Conservation (phyloP, 2,797 vertebrate genomes). For the Hipposideros larvatus region DNA sequence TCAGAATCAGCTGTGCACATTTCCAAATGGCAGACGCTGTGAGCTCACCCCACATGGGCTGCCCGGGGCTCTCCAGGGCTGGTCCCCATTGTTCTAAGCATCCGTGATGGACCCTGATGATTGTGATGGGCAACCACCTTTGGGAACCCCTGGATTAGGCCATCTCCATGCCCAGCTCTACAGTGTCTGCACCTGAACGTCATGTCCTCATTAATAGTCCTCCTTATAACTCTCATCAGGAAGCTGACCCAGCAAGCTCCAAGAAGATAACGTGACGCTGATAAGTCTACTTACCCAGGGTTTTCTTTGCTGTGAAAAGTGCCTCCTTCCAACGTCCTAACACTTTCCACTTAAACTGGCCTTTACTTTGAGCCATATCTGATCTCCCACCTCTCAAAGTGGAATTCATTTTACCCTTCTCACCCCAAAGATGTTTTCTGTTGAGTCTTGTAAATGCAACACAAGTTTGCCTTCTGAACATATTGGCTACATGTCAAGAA, state of each 20-base stretch:
- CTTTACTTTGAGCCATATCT: neutral
- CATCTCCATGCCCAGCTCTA: neutral
- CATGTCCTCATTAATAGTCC: neutral
- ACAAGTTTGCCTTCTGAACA: neutral
- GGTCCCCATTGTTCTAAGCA: too few species aligned
- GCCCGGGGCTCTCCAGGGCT: neutral
- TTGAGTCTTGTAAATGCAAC: neutral
- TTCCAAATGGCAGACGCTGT: neutral
- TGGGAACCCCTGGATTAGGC: neutral
- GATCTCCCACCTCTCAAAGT: neutral
- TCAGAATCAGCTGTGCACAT: neutral
- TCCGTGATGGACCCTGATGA: neutral
- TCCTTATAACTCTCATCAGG: neutral
- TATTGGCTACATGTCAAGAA: neutral
- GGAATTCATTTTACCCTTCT: neutral
- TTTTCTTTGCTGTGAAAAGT: neutral
- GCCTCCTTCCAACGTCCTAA: neutral
- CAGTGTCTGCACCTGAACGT: neutral
- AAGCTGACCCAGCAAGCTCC: neutral
- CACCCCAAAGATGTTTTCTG: neutral
- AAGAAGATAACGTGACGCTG: rapidly evolving
- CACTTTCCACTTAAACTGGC: neutral
- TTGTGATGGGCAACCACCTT: neutral
- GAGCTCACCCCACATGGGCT: neutral
- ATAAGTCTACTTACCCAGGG: neutral